A percentile compares a stretch with the other conserved stretches of the same genome.
Evolutionary conservation across 1,140 invertebrate genomes (phyloP).

Genomic region (Branchinecta lynchi): DNA sequence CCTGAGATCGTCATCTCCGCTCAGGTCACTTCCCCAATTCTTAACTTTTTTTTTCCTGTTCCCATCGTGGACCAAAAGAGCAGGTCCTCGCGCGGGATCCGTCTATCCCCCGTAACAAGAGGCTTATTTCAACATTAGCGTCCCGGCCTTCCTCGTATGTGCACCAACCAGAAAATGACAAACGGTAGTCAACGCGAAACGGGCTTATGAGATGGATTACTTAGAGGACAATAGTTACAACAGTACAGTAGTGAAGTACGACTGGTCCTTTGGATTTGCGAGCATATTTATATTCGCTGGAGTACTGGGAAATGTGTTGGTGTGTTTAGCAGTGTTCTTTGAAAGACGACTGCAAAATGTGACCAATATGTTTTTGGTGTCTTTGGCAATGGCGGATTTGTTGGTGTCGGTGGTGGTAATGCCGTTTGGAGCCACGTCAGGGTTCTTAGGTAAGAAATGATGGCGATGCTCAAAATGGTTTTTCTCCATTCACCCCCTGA

Average conservation of each 20-base stretch:
- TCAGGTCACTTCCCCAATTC: too few relatives aligned
- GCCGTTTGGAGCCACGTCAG: slow-evolving; percentile 70
- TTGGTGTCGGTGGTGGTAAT: slow-evolving; percentile 79
- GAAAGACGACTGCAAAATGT: slow-evolving; percentile 75
- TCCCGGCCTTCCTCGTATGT: too few relatives aligned
- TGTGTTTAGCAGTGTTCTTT: slow-evolving; percentile 70
- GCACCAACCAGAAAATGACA: too few relatives aligned
- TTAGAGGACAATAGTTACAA: background rate
- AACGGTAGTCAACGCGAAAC: too few relatives aligned
- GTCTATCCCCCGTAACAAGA: too few relatives aligned
- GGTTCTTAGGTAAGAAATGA: slow-evolving; percentile 55
- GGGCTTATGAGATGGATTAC: background rate
- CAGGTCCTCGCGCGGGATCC: too few relatives aligned
- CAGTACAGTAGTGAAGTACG: slow-evolving; percentile 31
- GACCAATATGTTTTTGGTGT: slow-evolving; percentile 87
- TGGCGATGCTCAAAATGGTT: too few relatives aligned
- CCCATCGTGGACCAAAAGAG: too few relatives aligned
- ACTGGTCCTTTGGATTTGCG: slow-evolving; percentile 58
- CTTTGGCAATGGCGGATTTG: slow-evolving; percentile 79
- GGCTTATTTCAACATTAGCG: too few relatives aligned
- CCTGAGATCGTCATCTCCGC: too few relatives aligned
- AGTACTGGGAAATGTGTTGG: slow-evolving; percentile 75
- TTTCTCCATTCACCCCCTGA: too few relatives aligned
- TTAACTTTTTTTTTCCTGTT: too few relatives aligned
- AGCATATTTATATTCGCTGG: slow-evolving; percentile 69